Percentiles rank a stretch among this genome's conserved stretches.
These are phyloP conservation scores for Monomorium pharaonis DNA, from an alignment of 1,140 invertebrate species.

Conservation along the genomic window DNA sequence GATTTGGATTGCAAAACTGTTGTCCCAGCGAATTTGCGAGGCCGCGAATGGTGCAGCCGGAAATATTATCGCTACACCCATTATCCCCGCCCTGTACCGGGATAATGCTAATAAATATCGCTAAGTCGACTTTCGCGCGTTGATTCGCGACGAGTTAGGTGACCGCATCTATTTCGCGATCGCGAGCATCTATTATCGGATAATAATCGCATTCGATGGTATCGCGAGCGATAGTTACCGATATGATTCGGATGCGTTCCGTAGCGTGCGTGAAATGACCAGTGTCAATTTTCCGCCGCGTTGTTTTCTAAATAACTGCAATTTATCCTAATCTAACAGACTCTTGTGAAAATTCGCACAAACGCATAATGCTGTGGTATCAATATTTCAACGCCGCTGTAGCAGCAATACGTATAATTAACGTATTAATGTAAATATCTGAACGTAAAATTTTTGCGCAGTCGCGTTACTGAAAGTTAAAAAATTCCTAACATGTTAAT, in stretches of 20 bases:
- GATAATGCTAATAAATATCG: slow-evolving; percentile 50
- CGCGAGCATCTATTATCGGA: slow-evolving; percentile 26
- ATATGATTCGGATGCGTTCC: background rate
- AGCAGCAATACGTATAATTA: background rate
- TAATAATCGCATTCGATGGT: slow-evolving; percentile 29
- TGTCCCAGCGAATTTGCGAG: slow-evolving; percentile 67
- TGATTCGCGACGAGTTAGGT: background rate
- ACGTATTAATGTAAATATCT: slow-evolving; percentile 3
- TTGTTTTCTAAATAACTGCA: slow-evolving; percentile 1
- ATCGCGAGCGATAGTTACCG: background rate
- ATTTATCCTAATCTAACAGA: background rate
- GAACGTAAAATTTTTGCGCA: background rate
- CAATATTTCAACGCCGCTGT: background rate
- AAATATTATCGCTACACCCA: slow-evolving; percentile 39
- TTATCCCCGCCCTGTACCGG: background rate
- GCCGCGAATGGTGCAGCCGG: background rate
- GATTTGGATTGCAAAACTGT: slow-evolving; percentile 72
- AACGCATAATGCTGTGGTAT: background rate
- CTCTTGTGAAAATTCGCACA: background rate
- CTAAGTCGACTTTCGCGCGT: slow-evolving; percentile 43
- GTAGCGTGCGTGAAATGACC: background rate
- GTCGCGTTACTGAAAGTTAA: background rate
- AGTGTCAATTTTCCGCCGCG: background rate
- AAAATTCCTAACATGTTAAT: background rate
- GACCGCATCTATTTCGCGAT: slow-evolving; percentile 15